phyloP scores from a whole-genome alignment of 92 coral and sea anemone genomes.

The Porites lobata region DNA sequence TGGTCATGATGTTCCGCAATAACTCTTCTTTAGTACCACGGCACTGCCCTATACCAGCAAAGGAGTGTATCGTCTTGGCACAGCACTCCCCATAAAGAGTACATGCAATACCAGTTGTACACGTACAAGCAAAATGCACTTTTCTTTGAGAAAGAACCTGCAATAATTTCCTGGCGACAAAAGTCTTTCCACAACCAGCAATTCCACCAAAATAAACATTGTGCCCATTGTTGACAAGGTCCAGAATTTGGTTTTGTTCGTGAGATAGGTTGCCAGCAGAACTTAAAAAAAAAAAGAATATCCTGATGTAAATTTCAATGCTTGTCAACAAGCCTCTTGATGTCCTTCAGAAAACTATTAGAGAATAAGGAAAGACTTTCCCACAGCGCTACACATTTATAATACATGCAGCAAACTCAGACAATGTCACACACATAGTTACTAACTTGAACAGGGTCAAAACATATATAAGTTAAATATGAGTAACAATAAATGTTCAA shows the following conservation, averaged over 20 bases:
- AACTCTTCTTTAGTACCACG: slow-evolving; percentile 33
- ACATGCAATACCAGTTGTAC: slow-evolving; percentile 60
- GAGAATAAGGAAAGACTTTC: too few relatives aligned
- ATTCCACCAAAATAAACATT: slow-evolving; percentile 51
- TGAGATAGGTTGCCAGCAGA: not conserved
- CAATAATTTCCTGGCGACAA: not conserved
- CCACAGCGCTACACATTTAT: too few relatives aligned
- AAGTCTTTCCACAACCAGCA: slow-evolving; percentile 47
- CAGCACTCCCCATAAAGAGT: slow-evolving; percentile 4
- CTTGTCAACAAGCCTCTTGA: not conserved
- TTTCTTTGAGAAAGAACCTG: not conserved
- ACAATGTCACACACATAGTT: too few relatives aligned
- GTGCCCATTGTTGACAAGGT: slow-evolving; percentile 33
- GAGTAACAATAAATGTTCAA: too few relatives aligned
- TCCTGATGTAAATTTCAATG: not conserved
- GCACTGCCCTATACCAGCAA: slow-evolving; percentile 57
- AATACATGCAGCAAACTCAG: too few relatives aligned
- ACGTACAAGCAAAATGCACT: slow-evolving; percentile 30
- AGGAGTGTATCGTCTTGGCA: slow-evolving; percentile 64
- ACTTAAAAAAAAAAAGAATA: not conserved
- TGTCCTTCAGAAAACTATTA: too few relatives aligned
- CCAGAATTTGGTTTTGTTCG: slow-evolving; percentile 2
- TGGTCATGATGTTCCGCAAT: slow-evolving; percentile 18
- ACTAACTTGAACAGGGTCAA: too few relatives aligned
- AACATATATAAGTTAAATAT: too few relatives aligned